Base-by-base conservation (phyloP, 2,797 vertebrate genomes). In the Rhinatrema bivittatum region DNA sequence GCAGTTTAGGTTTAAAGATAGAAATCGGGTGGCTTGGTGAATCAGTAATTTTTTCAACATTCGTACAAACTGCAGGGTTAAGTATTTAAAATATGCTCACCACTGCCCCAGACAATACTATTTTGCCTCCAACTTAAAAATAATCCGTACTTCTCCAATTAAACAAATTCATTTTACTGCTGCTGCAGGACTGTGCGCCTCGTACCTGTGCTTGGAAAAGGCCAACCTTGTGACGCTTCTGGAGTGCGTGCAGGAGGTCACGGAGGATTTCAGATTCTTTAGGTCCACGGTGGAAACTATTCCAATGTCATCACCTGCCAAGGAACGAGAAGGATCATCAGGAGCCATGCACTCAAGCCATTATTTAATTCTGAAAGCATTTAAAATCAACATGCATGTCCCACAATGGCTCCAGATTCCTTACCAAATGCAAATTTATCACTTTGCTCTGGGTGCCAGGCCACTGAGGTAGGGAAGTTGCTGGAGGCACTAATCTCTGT, bases 361-460 rank as follows among this genome's bases (percentile, higher is more conserved):
- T 5, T n/a, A 7, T 9, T 9, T 4, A 14, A n/a, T 20, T 9
- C 7, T 29, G 14, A 16, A 17, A 6, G 9, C 5, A 23, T 15
- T 4, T 18, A 5, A 15, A 3, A 35, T 32, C 14, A 27, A 14
- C 18, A 7, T 13, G 13, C 7, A 7, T 17, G 6, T 12, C 4
- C 20, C 3, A 15, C 20, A 32, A 25, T 16, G 17, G 7, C 15
- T 10, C 7, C 37, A 29, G 17, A 12, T 16, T 32, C 15, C 81
- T 84, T 88, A 98, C 95, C 94, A 41, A 93, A 78, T 45, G 85
- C 91, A 36, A 98, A 81, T 21, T 73, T 76, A 67, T 86, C 87
- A 36, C 70, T 88, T 56, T 87, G 86, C 51, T 91, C 79, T 42
- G 91, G 89, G 71, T 97, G 93, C 94, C 95, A 98, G 39, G 81